These are phyloP conservation scores for Heliothis subflexa DNA, from an alignment of 1,140 invertebrate genomes.

Conservation along the genomic window DNA sequence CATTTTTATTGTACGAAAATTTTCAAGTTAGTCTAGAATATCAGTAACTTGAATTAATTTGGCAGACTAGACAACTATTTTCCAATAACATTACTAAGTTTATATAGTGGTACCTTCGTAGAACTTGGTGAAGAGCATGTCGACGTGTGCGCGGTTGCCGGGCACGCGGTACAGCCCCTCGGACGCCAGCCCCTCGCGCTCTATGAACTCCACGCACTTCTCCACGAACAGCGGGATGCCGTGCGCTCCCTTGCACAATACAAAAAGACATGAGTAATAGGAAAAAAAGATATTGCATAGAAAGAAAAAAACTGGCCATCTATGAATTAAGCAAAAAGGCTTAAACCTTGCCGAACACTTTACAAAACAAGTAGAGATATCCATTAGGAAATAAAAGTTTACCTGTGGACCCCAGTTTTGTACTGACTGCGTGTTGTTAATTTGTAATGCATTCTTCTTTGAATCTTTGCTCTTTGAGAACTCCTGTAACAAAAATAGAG, in stretches of 20 bases:
- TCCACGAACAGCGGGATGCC: constrained; percentile 96
- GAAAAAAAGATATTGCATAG: neutral
- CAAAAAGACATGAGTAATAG: neutral
- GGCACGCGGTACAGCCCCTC: constrained; percentile 98
- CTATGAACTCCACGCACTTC: constrained; percentile 97
- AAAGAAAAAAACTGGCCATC: too few relatives aligned
- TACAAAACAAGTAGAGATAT: too few relatives aligned
- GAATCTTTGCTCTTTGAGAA: constrained; percentile 82
- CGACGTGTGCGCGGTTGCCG: constrained; percentile 98
- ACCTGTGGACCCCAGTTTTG: constrained; percentile 84
- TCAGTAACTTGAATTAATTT: neutral
- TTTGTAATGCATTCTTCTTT: constrained; percentile 81
- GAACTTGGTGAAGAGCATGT: constrained; percentile 96
- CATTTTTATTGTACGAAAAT: too few relatives aligned
- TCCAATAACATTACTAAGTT: too few relatives aligned
- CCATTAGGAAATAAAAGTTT: too few relatives aligned
- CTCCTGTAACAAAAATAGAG: constrained; percentile 72
- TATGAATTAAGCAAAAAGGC: too few relatives aligned
- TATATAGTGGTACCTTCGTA: constrained; percentile 90
- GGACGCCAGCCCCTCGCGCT: constrained; percentile 97
- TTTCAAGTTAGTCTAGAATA: too few relatives aligned
- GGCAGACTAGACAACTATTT: neutral
- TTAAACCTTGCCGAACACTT: too few relatives aligned
- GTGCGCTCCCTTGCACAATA: constrained; percentile 89
- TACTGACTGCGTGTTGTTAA: constrained; percentile 66